phyloP scores from a whole-genome alignment of 2,113 vertebrate genomes.

The Copsychus sechellarum region DNA sequence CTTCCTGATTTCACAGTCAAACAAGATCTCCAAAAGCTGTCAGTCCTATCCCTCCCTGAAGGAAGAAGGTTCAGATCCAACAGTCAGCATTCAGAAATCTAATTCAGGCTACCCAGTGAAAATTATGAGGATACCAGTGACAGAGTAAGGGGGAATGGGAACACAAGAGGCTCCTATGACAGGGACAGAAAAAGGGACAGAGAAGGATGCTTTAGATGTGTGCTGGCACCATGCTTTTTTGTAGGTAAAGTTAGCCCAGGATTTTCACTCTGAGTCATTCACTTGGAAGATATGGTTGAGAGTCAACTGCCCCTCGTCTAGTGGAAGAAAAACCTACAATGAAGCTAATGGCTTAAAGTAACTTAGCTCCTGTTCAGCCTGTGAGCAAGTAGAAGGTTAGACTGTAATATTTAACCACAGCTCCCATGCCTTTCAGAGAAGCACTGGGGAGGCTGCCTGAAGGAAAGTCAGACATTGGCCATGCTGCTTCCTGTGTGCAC shows the following conservation, averaged over 20 bases:
- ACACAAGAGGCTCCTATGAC: neutral
- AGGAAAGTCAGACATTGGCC: neutral
- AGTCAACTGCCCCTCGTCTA: neutral
- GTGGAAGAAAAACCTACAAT: neutral
- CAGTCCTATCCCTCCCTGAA: neutral
- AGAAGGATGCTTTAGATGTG: neutral
- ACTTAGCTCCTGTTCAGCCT: neutral
- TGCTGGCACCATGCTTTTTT: neutral
- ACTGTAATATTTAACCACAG: slow-evolving; percentile 11
- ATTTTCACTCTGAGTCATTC: neutral
- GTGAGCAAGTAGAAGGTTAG: neutral
- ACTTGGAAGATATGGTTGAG: neutral
- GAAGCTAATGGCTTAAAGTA: neutral
- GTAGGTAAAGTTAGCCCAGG: neutral
- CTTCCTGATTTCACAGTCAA: neutral
- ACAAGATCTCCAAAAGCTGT: neutral
- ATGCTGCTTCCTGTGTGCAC: neutral
- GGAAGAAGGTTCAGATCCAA: neutral
- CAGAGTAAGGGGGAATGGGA: neutral
- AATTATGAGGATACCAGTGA: neutral
- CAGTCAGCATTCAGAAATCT: neutral
- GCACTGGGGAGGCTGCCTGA: neutral
- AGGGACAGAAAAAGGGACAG: neutral
- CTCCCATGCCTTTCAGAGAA: neutral
- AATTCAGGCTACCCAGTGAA: neutral